A percentile compares a stretch with the other conserved stretches of the same genome.
Evolutionary conservation across 1,140 invertebrate genomes (phyloP).

Genomic region (Sminthurinus signatus): DNA sequence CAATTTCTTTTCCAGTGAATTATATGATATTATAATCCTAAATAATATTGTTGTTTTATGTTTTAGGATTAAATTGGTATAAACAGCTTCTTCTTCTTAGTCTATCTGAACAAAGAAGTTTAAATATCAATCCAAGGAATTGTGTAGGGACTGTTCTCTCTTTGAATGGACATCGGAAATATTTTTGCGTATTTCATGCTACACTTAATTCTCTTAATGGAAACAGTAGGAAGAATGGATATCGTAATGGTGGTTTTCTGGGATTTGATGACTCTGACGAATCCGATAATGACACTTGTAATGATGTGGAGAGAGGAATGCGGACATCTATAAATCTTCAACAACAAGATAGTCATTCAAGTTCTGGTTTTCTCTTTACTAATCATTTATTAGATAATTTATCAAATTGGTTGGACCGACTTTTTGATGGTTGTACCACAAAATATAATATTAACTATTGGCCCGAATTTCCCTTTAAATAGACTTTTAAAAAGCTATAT

Average conservation of each 20-base stretch:
- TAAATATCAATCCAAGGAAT: conserved; percentile 92
- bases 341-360: neutral
- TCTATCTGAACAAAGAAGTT: conserved; percentile 66
- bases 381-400: conserved; percentile 49
- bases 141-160: conserved; percentile 95
- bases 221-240: conserved; percentile 42
- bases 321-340: neutral
- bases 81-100: conserved; percentile 76
- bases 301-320: conserved; percentile 55
- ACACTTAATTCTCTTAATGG: conserved; percentile 64
- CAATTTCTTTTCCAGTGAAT: too few relatives aligned
- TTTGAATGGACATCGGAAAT: conserved; percentile 90
- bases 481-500: neutral
- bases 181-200: conserved; percentile 98
- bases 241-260: conserved; percentile 62
- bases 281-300: conserved; percentile 56
- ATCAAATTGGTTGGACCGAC: conserved; percentile 89
- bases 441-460: conserved; percentile 95
- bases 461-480: conserved; percentile 67
- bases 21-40: conserved; percentile 90
- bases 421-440: conserved; percentile 91
- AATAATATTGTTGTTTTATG: conserved; percentile 81
- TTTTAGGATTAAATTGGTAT: conserved; percentile 81
- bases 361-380: conserved; percentile 29
- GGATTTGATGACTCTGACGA: conserved; percentile 60